Evolutionary conservation across 2,113 vertebrate species (phyloP), one percentile per base, ranked within the genome.

Genomic region (Thunnus thynnus): DNA sequence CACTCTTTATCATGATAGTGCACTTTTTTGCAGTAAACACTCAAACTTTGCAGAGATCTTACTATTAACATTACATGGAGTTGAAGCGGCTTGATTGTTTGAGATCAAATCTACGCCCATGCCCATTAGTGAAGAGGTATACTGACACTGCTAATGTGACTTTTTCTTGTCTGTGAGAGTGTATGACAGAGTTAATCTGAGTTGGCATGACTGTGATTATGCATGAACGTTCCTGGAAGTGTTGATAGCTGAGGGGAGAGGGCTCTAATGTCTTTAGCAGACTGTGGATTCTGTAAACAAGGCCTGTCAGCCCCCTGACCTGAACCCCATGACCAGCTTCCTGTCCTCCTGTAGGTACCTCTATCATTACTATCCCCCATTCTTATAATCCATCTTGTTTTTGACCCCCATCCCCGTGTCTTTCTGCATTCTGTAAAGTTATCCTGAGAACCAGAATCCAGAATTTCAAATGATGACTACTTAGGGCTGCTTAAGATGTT

Each of bases 191-290:
- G 17, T 71, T 72, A 73, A 79, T 80, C 9, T 54, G 61, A 36
- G 44, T n/a, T 78, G 70, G 41, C 62, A 77, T 72, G 50, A 17
- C 0, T 16, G 20, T 32, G 32, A 74, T 46, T 54, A 27, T 48
- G 41, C 55, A 25, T 46, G 57, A 64, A 54, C 17, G 1, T 78
- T 86, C 73, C 66, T 77, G 44, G 52, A 77, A 69, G 62, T 78
- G 66, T 68, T 91, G 84, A 81, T 78, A 46, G 61, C 64, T 75
- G 68, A 71, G 13, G 60, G 77, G 56, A 75, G 72, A 58, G 57
- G 71, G 67, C 22, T 83, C 82, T 87, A 76, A 92, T 88, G 85
- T 78, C 63, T 93, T 86, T 77, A 72, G 58, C 89, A 88, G 84
- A 83, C 83, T 72, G 63, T 71, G 75, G 50, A 58, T 73, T 84